Evolutionary conservation across 2,113 vertebrate genomes (phyloP), one percentile per base, ranked within the genome.

Genomic region (Takifugu bimaculatus): DNA sequence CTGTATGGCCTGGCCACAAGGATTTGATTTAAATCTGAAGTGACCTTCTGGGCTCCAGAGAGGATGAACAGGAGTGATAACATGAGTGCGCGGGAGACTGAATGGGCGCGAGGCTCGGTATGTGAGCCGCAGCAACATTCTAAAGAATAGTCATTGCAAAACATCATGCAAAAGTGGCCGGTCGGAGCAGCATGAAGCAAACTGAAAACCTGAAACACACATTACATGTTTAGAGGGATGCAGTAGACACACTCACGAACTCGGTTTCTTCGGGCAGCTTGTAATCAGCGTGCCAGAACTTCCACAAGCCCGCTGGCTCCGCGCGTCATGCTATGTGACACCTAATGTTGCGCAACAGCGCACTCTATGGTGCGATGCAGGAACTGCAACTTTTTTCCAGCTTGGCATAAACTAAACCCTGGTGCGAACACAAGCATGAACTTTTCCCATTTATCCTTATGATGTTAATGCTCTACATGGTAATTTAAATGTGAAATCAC

Each of bases 231-330:
- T 14, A 4, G 5, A 48, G 13, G 13, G 13, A 48, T 5, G n/a
- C 2, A 14, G 25, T 58, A 65, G 50, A 20, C 44, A 60, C 32
- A 68, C 26, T 63, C 26, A 74, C 25, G 57, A 63, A 54, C 28
- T 10, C 77, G 70, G 81, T 83, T 86, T 80, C 83, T 87, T 85
- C 83, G 75, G 79, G 62, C 84, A 82, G 83, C 83, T 81, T 88
- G 82, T 85, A 78, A 84, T 82, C 82, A 80, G 76, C 80, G 80
- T 85, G 81, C 79, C 79, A 67, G 66, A 72, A 75, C 79, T 79
- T 68, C 79, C 75, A 72, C 88, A 60, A 52, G 65, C 65, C 57
- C 44, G 71, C 65, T 50, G 68, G 51, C 68, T 62, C 64, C 55
- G 68, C 55, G 50, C 55, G 57, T 15, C 7, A 62, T 53, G 75